Evolutionary conservation across 1,140 invertebrate species (phyloP), one percentile per base, ranked within the genome.

Genomic region (Globodera ellingtonae): DNA sequence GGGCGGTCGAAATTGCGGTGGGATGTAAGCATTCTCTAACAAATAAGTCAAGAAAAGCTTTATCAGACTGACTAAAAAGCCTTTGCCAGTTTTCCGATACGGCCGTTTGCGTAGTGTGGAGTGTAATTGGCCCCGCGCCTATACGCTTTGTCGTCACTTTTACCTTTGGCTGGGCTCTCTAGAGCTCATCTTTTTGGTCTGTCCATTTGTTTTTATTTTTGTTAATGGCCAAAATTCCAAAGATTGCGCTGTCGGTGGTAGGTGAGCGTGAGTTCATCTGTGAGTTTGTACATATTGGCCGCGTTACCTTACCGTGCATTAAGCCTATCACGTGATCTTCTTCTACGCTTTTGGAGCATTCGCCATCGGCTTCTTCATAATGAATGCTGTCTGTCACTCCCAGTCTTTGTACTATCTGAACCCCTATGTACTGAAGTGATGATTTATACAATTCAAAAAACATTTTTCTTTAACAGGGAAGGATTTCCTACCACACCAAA

Each of bases 271-370:
- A 87, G 82, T 83, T 78, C 79, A 85, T 87, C 50, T 70, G 86
- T 87, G 69, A 18, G 59, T n/a, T 44, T 6, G 15, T 10, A 50
- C 35, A 67, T 48, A 78, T 66, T 46, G 59, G 67, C 70, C 70
- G 44, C 8, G 24, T 10, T 65, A 47, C n/a, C 35, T 83, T 84
- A 74, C 15, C 66, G 3, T 35, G 35, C 35, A 35, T 35, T 59
- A 59, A 87, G 86, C 76, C 18, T 87, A 85, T 62, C 86, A 87
- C 66, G 86, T 87, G 44, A 84, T 88, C 18, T 87, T 87, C 82
- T 87, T 87, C 70, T 89, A 83, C 71, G 80, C 77, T 18, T 89
- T 89, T 48, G 84, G 88, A 6, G 69, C 72, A 13, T 87, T 81
- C 65, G 82, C 84, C 65, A 81, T 84, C 48, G 77, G 84, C 50